phyloP scores from a whole-genome alignment of 1,140 invertebrate species.

The Eriocheir sinensis region DNA sequence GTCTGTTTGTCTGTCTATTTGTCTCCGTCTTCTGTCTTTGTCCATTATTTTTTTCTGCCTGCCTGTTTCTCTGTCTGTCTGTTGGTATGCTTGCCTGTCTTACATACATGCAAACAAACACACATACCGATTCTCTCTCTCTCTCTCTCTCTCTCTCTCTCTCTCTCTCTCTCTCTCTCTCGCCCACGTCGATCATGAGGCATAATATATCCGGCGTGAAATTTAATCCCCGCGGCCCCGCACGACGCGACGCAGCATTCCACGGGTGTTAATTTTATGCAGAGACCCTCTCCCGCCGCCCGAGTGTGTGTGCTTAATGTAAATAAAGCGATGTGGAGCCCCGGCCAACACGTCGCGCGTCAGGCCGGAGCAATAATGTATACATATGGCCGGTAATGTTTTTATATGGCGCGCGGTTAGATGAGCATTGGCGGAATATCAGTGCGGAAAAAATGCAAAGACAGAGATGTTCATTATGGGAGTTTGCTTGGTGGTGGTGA shows the following conservation, averaged over 20 bases:
- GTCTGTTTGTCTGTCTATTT: too few species aligned
- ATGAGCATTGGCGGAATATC: not conserved
- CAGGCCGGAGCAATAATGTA: not conserved
- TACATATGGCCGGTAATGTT: constrained; percentile 10
- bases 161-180: constrained; percentile 40
- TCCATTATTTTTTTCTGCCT: too few species aligned
- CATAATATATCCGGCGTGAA: not conserved
- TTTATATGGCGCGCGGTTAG: not conserved
- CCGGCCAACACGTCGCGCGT: not conserved
- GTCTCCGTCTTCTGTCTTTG: too few species aligned
- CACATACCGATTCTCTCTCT: not conserved
- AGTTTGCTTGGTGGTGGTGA: too few species aligned
- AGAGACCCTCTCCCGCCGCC: not conserved
- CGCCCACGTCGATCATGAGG: not conserved
- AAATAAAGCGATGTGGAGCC: not conserved
- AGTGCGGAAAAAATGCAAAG: not conserved
- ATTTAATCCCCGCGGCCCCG: not conserved
- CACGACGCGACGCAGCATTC: constrained; percentile 1
- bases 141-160: constrained; percentile 25
- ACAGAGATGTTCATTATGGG: too few species aligned
- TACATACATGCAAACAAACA: not conserved
- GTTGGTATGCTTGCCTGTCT: too few species aligned
- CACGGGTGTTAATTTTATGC: constrained; percentile 6
- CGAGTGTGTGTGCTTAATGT: not conserved
- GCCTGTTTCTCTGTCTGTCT: too few species aligned